Base-by-base conservation (phyloP, 2,888 invertebrate species). In the Euspilapteryx auroguttella region DNA sequence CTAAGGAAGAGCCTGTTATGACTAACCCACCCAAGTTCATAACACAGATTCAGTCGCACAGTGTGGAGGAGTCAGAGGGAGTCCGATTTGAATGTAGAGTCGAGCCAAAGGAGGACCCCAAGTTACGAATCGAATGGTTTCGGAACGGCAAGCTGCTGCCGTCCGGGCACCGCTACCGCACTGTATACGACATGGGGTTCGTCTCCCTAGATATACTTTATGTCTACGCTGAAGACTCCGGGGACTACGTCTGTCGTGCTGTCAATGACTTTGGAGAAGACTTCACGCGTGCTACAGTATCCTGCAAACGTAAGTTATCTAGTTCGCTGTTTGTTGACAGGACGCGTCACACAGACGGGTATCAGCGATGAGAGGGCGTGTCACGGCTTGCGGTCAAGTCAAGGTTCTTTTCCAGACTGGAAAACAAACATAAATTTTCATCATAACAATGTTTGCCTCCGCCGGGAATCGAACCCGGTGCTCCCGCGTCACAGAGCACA, bases 41-140 rank as follows among this genome's bases (percentile, higher is more conserved):
- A 25, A 91, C 91, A 1, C 89, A 92, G 55, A 91, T 94, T 41
- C 81, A 87, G 49, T 90, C 91, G 2, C 82, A 86, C 14, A 89
- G 89, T 3, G 83, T 91, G 2, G 91, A 90, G 47, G 94, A 99
- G 75, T 89, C 93, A 14, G 96, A 98, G 61, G 84, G 90, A 0
- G 86, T 94, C 2, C 87, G 94, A 36, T 97, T 99, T 47, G 96
- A 98, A 63, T 96, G 96, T 49, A 86, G 90, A 37, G 90, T 99
- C 12, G 93, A 95, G 54, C 97, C 97, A 0, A 92, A 93, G 59
- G 89, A 89, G 46, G 97, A 97, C 78, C 89, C 95, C 0, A 92
- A 84, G 49, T 75, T 97, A 38, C 84, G 88, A 27, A 85, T 96
- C 29, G 94, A 95, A 64, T 96, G 95, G 95, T 91, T 87, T 54